Percentiles rank a stretch among this genome's conserved stretches.
Conservation (phyloP, 2,888 invertebrate species). For the Stictocephala bisonia region DNA sequence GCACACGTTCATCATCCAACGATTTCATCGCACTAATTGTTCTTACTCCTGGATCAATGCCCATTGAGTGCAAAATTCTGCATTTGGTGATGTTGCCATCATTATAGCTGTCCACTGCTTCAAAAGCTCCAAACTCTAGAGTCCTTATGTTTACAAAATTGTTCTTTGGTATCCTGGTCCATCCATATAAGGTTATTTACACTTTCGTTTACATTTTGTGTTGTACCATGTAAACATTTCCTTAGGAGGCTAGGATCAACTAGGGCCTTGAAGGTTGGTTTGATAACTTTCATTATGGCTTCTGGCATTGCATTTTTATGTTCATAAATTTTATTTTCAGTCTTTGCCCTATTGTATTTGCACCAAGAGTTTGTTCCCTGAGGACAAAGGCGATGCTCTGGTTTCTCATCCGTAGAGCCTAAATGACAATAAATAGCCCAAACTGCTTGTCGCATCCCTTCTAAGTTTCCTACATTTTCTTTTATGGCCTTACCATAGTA, state of each 20-base stretch:
- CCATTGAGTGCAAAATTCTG: conserved; percentile 6
- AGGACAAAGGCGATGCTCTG: conserved; percentile 17
- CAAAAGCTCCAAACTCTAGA: conserved; percentile 12
- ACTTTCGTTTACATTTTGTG: conserved; percentile 31
- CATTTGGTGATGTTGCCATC: conserved; percentile 24
- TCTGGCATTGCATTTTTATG: conserved; percentile 7
- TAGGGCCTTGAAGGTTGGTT: conserved; percentile 5
- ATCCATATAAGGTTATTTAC: conserved; percentile 22
- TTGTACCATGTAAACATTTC: conserved; percentile 25
- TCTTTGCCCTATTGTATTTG: not conserved
- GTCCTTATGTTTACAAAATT: conserved; percentile 7
- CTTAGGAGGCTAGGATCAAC: not conserved
- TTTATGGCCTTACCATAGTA: conserved; percentile 39
- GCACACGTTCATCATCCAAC: conserved; percentile 7
- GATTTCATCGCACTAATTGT: conserved; percentile 16
- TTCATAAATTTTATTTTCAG: not conserved
- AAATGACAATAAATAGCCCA: conserved; percentile 34
- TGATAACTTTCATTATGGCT: not conserved
- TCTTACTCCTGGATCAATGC: not conserved
- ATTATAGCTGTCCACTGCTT: conserved; percentile 24
- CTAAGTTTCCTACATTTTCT: not conserved
- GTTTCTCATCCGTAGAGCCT: conserved; percentile 15
- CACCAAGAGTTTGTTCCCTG: conserved; percentile 21
- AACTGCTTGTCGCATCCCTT: conserved; percentile 16
- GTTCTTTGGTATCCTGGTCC: conserved; percentile 9